Percentiles rank a stretch among this genome's conserved stretches.
Evolutionary conservation across 2,113 vertebrate species (phyloP).

Genomic region (Camelus bactrianus): DNA sequence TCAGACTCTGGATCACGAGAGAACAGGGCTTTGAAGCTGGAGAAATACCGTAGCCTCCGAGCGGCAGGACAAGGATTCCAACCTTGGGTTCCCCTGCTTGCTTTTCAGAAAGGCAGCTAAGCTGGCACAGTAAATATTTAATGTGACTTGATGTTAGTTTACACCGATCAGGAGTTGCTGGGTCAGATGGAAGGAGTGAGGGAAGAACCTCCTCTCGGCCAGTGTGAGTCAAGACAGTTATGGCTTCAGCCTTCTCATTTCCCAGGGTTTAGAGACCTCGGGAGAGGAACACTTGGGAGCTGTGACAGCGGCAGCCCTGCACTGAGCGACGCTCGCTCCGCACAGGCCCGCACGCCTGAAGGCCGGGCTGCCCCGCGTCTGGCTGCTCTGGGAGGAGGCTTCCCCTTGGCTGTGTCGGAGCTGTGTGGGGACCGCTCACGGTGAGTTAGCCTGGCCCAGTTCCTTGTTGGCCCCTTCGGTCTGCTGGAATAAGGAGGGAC

Average conservation of each 20-base stretch:
- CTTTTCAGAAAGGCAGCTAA: background rate
- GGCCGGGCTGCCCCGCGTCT: background rate
- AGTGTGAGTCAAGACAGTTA: background rate
- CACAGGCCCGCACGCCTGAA: accelerated
- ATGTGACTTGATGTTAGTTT: background rate
- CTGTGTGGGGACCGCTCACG: accelerated
- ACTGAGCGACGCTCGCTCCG: accelerated
- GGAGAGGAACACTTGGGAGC: background rate
- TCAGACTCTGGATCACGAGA: background rate
- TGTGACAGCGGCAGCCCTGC: accelerated
- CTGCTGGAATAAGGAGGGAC: background rate
- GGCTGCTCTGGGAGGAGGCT: background rate
- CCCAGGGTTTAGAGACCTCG: background rate
- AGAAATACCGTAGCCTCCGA: background rate
- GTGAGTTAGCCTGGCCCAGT: accelerated
- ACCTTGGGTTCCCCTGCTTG: background rate
- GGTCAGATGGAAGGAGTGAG: background rate
- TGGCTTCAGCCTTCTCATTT: background rate
- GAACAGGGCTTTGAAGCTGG: no score
- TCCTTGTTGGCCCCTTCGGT: background rate
- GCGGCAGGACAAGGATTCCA: background rate
- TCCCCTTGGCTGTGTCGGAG: background rate
- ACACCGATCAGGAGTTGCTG: background rate
- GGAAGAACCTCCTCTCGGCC: background rate
- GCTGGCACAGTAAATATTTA: slow-evolving; percentile 22